Evolutionary conservation across 2,888 invertebrate genomes (phyloP).

Genomic region (Clunio marinus): DNA sequence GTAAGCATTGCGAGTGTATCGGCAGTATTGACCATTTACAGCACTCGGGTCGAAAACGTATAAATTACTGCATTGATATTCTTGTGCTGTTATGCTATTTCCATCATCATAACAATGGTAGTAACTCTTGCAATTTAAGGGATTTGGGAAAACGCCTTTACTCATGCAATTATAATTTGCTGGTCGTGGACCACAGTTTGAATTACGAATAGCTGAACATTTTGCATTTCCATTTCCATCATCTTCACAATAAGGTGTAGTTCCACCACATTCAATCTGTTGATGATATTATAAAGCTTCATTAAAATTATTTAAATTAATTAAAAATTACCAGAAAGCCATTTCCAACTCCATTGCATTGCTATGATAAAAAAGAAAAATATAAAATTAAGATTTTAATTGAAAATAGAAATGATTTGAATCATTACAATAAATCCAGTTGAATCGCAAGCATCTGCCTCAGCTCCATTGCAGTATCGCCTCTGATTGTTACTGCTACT

Average conservation of each 20-base stretch:
- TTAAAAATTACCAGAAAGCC: neutral
- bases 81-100: neutral
- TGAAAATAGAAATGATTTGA: too few species aligned
- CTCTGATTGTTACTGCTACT: too few species aligned
- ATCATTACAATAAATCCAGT: too few species aligned
- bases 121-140: neutral
- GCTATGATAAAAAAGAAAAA: neutral
- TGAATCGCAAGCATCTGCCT: too few species aligned
- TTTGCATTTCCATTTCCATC: neutral
- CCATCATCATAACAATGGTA: neutral
- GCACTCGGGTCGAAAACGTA: slow-evolving; percentile 2
- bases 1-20: neutral
- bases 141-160: slow-evolving; percentile 7
- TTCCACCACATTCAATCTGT: neutral
- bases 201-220: neutral
- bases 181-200: neutral
- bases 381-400: neutral
- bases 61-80: neutral
- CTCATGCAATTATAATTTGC: neutral
- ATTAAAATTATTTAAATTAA: neutral
- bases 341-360: neutral
- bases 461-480: too few species aligned
- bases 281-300: neutral
- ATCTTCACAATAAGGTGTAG: neutral
- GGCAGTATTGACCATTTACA: neutral